Evolutionary conservation across 1,140 invertebrate species (phyloP).

Genomic region (Pissodes strobi): DNA sequence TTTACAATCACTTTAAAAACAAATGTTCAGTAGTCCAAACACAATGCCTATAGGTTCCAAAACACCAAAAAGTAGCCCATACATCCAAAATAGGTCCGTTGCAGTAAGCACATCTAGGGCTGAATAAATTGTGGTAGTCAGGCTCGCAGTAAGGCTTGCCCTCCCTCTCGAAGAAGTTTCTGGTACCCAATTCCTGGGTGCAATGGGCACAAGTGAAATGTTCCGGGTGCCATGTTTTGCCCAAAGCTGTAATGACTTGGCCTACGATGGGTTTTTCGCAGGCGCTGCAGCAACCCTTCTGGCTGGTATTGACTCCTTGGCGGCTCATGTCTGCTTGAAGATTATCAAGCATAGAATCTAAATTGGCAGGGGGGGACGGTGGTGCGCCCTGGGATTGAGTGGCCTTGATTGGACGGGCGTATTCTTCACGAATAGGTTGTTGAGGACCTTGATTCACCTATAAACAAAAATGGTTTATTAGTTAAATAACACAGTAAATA

Average conservation of each 20-base stretch:
- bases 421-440: conserved; percentile 62
- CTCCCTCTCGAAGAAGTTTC: conserved; percentile 98
- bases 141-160: conserved; percentile 96
- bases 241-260: conserved; percentile 91
- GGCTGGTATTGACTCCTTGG: conserved; percentile 95
- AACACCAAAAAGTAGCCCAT: conserved; percentile 58
- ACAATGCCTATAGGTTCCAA: background rate
- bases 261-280: conserved; percentile 98
- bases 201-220: conserved; percentile 98
- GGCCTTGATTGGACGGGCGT: conserved; percentile 73
- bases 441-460: conserved; percentile 47
- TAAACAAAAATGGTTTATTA: conserved; percentile 15
- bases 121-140: conserved; percentile 98
- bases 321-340: conserved; percentile 94
- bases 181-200: conserved; percentile 92
- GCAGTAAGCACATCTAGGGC: conserved; percentile 96
- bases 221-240: conserved; percentile 99
- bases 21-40: background rate
- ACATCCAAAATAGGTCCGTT: conserved; percentile 98
- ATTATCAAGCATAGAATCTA: conserved; percentile 93
- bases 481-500: too few relatives aligned
- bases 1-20: too few relatives aligned
- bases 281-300: conserved; percentile 97
- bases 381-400: conserved; percentile 54
- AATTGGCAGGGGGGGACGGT: conserved; percentile 56